Percentiles rank a stretch among this genome's conserved stretches.
Evolutionary conservation across 2,113 vertebrate genomes (phyloP).

Genomic region (Gyps fulvus): DNA sequence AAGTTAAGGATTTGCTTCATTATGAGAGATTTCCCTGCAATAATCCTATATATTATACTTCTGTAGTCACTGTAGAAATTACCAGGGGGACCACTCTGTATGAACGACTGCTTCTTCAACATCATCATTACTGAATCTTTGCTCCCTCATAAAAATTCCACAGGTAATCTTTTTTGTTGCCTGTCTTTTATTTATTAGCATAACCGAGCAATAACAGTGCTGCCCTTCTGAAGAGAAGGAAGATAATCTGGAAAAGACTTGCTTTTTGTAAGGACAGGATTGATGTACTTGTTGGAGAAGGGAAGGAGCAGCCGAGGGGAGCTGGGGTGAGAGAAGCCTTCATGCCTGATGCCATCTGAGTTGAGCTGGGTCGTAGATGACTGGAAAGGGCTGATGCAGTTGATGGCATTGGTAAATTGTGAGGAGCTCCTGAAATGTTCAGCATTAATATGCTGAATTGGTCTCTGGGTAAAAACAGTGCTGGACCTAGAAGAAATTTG

Average conservation of each 20-base stretch:
- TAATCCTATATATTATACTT: background rate
- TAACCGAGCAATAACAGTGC: accelerated
- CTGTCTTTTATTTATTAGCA: background rate
- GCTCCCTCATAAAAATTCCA: background rate
- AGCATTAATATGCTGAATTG: background rate
- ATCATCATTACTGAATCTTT: background rate
- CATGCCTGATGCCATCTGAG: accelerated
- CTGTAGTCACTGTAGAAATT: background rate
- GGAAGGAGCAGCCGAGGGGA: background rate
- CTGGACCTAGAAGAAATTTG: background rate
- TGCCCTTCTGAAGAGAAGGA: background rate
- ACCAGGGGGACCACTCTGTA: background rate
- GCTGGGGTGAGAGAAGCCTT: background rate
- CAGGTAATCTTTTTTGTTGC: background rate
- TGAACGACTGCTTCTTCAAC: slow-evolving; percentile 1
- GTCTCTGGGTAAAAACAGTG: background rate
- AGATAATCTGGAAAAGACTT: background rate
- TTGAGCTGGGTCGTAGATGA: accelerated
- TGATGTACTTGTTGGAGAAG: background rate
- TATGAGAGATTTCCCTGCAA: background rate
- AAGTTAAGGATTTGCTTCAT: slow-evolving; percentile 1
- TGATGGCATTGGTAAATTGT: accelerated
- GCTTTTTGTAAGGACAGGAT: background rate
- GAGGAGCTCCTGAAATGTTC: background rate
- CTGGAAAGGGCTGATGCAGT: background rate